Evolutionary conservation across 2,113 vertebrate species (phyloP).

Genomic region (Daubentonia madagascariensis): DNA sequence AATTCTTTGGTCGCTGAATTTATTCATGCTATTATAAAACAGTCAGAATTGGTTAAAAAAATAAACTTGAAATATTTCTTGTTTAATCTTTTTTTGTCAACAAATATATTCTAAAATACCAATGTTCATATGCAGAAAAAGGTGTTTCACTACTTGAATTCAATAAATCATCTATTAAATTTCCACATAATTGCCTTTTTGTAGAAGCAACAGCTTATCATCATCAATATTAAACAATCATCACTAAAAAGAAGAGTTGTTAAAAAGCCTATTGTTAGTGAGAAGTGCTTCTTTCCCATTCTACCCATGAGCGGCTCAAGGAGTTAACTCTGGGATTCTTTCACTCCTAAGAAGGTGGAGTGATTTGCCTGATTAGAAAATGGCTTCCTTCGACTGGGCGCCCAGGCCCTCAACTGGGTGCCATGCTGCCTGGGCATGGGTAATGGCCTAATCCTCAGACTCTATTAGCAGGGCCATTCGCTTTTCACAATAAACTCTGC

Average conservation of each 20-base stretch:
- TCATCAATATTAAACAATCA: background rate
- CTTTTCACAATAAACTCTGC: background rate
- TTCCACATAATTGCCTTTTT: background rate
- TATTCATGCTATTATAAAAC: background rate
- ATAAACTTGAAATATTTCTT: background rate
- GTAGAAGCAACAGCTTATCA: background rate
- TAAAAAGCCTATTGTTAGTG: too few relatives aligned
- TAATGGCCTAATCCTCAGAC: background rate
- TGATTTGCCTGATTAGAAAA: background rate
- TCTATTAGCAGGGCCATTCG: background rate
- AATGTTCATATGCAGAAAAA: background rate
- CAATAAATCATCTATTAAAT: background rate
- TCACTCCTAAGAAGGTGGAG: too few relatives aligned
- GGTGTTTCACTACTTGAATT: background rate
- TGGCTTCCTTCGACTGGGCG: accelerated
- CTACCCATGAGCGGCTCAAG: background rate
- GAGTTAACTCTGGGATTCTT: background rate
- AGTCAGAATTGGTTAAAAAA: background rate
- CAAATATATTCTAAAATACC: background rate
- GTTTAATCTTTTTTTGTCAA: background rate
- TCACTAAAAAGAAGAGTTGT: background rate
- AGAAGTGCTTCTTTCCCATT: background rate
- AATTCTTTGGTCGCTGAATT: background rate
- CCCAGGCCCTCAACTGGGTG: too few relatives aligned
- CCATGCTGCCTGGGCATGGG: too few relatives aligned